Evolutionary conservation across 2,888 invertebrate genomes (phyloP).

Genomic region (Xanthorhoe spadicearia): DNA sequence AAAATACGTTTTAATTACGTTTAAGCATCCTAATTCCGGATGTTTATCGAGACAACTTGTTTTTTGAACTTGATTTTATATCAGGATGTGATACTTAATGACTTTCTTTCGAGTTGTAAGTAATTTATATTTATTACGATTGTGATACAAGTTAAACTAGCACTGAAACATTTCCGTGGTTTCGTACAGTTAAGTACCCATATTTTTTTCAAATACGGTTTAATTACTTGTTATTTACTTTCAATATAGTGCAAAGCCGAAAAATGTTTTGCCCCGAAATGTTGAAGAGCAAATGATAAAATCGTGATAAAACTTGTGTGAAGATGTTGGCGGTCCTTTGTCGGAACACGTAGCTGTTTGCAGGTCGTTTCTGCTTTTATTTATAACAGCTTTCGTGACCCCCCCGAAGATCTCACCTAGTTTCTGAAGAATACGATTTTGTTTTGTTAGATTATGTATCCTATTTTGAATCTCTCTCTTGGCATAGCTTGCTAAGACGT

Average conservation of each 20-base stretch:
- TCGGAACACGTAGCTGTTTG: slow-evolving; percentile 44
- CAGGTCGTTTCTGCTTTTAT: slow-evolving; percentile 42
- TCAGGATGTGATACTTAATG: slow-evolving; percentile 13
- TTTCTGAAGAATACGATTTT: slow-evolving; percentile 22
- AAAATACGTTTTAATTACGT: slow-evolving; percentile 20
- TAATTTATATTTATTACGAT: slow-evolving; percentile 9
- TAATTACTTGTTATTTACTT: background rate
- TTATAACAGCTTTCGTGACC: slow-evolving; percentile 41
- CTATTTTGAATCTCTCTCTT: background rate
- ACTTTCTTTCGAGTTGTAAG: slow-evolving; percentile 23
- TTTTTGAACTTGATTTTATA: slow-evolving; percentile 13
- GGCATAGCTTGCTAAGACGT: too few species aligned
- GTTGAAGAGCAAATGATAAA: slow-evolving; percentile 43
- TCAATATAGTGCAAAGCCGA: background rate
- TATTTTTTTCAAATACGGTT: too few species aligned
- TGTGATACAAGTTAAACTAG: background rate
- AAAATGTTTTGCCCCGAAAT: slow-evolving; percentile 30
- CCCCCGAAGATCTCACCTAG: slow-evolving; percentile 28
- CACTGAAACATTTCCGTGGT: background rate
- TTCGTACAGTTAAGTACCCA: too few species aligned
- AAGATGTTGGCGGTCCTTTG: slow-evolving; percentile 40
- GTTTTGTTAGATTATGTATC: slow-evolving; percentile 8
- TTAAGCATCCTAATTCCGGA: slow-evolving; percentile 23
- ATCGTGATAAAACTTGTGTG: slow-evolving; percentile 43
- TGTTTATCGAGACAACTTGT: slow-evolving; percentile 26